phyloP scores from a whole-genome alignment of 1,140 invertebrate genomes.

The Pachyrhynchus sulphureomaculatus region DNA sequence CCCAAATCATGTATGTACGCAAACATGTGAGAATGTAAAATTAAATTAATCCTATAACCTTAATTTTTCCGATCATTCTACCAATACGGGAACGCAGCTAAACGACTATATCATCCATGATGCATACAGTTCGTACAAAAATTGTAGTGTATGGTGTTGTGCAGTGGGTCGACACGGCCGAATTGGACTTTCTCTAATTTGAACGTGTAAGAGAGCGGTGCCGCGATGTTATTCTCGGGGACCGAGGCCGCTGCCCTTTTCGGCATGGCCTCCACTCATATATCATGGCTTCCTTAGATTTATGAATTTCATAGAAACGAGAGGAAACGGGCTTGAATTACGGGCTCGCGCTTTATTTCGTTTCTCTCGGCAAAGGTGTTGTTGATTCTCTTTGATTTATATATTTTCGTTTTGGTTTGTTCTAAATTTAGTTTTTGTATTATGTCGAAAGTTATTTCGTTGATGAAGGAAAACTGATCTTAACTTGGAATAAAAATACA shows the following conservation, averaged over 20 bases:
- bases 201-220: constrained; percentile 4
- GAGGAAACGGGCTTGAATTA: constrained; percentile 20
- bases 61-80: no score
- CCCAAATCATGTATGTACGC: no score
- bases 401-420: constrained; percentile 3
- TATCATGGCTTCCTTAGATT: constrained; percentile 44
- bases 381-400: constrained; percentile 30
- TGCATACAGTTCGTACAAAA: no score
- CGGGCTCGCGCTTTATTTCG: constrained; percentile 23
- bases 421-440: constrained; percentile 12
- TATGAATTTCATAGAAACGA: constrained; percentile 36
- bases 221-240: constrained; percentile 31
- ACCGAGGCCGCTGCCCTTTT: constrained; percentile 45
- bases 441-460: no score
- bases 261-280: constrained; percentile 43
- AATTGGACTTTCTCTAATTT: constrained; percentile 27
- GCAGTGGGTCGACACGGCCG: background rate
- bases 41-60: no score
- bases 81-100: no score
- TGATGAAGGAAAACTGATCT: no score
- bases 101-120: no score
- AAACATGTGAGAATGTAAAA: no score
- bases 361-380: constrained; percentile 24
- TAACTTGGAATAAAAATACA: no score
- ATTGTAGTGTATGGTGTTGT: background rate